A percentile compares a stretch with the other conserved stretches of the same genome.
Conservation (phyloP, 2,113 vertebrate species). For the Lethenteron camtschaticum region DNA sequence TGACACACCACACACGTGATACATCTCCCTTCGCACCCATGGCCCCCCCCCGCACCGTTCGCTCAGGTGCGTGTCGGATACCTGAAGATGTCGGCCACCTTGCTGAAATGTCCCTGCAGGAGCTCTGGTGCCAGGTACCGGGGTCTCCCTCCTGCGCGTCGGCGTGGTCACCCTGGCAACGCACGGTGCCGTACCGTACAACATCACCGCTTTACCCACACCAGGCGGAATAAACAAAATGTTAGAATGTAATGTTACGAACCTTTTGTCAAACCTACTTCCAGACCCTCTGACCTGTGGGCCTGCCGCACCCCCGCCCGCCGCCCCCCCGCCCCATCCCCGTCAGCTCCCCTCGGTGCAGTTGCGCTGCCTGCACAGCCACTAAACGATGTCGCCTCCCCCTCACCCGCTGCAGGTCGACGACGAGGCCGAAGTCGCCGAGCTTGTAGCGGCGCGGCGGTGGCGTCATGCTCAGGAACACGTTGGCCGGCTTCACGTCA, state of each 20-base stretch:
- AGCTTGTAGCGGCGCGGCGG: conserved; percentile 42
- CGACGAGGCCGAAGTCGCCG: conserved; percentile 53
- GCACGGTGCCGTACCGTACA: no score
- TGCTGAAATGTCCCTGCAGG: conserved; percentile 36
- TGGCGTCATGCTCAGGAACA: conserved; percentile 30
- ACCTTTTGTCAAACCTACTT: no score
- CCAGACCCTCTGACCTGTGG: no score
- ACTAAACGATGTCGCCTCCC: no score
- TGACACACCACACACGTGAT: no score
- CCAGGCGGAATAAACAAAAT: no score
- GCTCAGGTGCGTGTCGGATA: conserved; percentile 13
- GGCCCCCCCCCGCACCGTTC: background rate
- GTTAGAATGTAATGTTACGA: no score
- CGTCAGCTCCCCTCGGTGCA: conserved; percentile 13
- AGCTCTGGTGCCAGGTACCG: conserved; percentile 70
- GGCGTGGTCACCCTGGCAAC: conserved; percentile 10
- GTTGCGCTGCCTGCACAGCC: no score
- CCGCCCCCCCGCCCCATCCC: conserved; percentile 6
- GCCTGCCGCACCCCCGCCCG: conserved; percentile 13
- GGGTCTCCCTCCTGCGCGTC: conserved; percentile 54
- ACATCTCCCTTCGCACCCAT: background rate
- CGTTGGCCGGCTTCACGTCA: conserved; percentile 60
- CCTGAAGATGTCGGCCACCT: conserved; percentile 62
- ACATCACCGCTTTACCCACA: no score
- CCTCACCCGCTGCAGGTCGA: conserved; percentile 16